Evolutionary conservation across 2,113 vertebrate species (phyloP).

Genomic region (Onychostruthus taczanowskii): DNA sequence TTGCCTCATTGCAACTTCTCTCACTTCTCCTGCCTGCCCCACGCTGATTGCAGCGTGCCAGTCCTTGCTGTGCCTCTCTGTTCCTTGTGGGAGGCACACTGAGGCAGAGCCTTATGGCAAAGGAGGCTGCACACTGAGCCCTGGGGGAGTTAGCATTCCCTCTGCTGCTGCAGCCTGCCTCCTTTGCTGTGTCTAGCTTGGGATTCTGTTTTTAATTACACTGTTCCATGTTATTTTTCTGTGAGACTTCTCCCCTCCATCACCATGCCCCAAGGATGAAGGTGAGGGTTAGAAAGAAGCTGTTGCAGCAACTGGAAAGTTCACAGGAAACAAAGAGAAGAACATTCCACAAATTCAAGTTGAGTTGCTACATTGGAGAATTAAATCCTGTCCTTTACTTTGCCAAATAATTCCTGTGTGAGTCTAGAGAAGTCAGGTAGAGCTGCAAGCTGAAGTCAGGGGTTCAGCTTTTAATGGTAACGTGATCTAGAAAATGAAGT

Average conservation of each 20-base stretch:
- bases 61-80: background rate
- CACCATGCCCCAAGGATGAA: background rate
- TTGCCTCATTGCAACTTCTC: conserved; percentile 56
- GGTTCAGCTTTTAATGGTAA: conserved; percentile 20
- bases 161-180: background rate
- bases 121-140: background rate
- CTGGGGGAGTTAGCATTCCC: background rate
- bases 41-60: background rate
- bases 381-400: background rate
- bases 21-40: conserved; percentile 17
- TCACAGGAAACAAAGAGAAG: background rate
- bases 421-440: background rate
- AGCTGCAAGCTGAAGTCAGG: conserved; percentile 23
- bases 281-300: background rate
- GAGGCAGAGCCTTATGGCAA: background rate
- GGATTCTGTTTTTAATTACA: background rate
- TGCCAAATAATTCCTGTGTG: background rate
- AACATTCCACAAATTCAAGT: background rate
- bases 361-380: background rate
- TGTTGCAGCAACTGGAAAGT: background rate
- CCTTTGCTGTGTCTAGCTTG: background rate
- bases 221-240: background rate
- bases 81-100: background rate
- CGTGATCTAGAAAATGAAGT: background rate
- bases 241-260: background rate